Conservation (phyloP, 2,113 vertebrate species). For the Eidolon helvum region DNA sequence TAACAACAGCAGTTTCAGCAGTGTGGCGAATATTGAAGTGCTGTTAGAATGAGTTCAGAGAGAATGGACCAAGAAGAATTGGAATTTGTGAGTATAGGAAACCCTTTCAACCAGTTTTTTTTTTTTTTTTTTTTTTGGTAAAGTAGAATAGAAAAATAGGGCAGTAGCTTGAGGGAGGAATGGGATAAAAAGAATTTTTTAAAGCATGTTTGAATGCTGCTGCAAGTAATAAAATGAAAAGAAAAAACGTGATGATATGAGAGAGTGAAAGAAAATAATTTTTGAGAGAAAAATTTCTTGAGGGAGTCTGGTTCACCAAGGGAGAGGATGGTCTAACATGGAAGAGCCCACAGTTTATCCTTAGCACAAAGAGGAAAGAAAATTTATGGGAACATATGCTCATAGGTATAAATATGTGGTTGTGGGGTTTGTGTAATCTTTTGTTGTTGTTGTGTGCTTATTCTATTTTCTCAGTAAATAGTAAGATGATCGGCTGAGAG, state of each 20-base stretch:
- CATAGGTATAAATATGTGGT: not conserved
- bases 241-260: not conserved
- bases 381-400: not conserved
- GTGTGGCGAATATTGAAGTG: not conserved
- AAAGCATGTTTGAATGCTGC: not conserved
- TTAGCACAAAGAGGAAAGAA: not conserved
- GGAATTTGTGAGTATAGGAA: not conserved
- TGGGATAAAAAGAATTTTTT: not conserved
- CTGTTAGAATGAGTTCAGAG: not conserved
- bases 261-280: not conserved
- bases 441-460: not conserved
- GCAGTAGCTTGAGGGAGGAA: not conserved
- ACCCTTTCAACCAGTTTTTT: not conserved
- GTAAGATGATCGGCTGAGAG: not conserved
- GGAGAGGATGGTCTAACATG: not conserved
- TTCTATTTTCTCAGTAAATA: not conserved
- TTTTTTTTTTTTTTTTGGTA: not conserved
- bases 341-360: not conserved
- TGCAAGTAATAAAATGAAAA: not conserved
- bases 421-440: not conserved
- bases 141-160: not conserved
- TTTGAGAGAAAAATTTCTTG: not conserved
- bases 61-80: not conserved
- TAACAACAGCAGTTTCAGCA: not conserved
- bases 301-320: not conserved